Percentiles rank a stretch among this genome's conserved stretches.
phyloP scores from a whole-genome alignment of 1,140 invertebrate genomes.

The Aethina tumida region DNA sequence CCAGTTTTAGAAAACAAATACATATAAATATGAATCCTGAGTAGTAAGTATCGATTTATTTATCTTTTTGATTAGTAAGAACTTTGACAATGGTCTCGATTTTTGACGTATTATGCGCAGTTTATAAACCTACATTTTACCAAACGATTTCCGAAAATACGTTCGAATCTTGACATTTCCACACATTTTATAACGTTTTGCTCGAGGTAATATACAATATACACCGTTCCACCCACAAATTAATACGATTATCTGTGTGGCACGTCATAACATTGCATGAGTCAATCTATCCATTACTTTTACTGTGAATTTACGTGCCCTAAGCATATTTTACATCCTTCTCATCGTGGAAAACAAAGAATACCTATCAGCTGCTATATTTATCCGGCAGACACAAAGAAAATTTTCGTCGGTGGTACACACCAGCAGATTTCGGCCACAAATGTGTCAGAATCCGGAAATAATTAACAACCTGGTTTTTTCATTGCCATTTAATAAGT shows the following conservation, averaged over 20 bases:
- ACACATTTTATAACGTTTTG: background rate
- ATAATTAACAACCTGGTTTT: no score
- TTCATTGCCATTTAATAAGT: no score
- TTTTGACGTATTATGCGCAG: slow-evolving; percentile 22
- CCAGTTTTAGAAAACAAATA: slow-evolving; percentile 1
- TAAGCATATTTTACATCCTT: no score
- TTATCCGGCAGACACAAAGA: no score
- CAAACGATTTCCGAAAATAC: slow-evolving; percentile 13
- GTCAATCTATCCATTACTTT: slow-evolving; percentile 12
- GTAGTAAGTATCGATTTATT: slow-evolving; percentile 37
- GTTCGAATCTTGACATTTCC: slow-evolving; percentile 4
- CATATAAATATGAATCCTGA: slow-evolving; percentile 33
- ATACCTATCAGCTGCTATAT: no score
- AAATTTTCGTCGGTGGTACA: no score
- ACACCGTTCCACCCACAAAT: slow-evolving; percentile 19
- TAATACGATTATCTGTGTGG: slow-evolving; percentile 10
- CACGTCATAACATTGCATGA: slow-evolving; percentile 18
- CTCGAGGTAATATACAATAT: slow-evolving; percentile 6
- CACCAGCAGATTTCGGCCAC: no score
- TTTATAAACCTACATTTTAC: slow-evolving; percentile 12
- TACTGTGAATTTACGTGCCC: no score
- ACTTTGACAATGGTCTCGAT: slow-evolving; percentile 17
- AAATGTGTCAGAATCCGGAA: no score
- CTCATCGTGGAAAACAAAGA: no score
- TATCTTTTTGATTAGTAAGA: slow-evolving; percentile 18